These are phyloP conservation scores for Solea solea DNA, from an alignment of 2,113 vertebrate species.

Conservation along the genomic window DNA sequence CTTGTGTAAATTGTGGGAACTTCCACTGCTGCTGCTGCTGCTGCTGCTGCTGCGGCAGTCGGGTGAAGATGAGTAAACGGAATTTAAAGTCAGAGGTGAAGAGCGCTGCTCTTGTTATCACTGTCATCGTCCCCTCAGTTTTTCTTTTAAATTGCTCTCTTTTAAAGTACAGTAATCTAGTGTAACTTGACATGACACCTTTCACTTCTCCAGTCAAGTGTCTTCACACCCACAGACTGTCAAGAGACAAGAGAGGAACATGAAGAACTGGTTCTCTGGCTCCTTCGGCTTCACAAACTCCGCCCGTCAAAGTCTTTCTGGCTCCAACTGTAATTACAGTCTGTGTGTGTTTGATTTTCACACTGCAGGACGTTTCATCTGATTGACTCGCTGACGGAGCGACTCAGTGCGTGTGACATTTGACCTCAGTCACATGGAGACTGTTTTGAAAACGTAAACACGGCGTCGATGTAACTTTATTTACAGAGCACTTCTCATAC, in stretches of 20 bases:
- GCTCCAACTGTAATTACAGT: not conserved
- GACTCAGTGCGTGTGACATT: too few species aligned
- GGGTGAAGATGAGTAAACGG: too few species aligned
- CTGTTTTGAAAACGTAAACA: too few species aligned
- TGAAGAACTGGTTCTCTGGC: slow-evolving; percentile 10
- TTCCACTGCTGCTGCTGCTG: too few species aligned
- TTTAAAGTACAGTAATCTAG: not conserved
- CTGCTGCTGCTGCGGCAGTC: too few species aligned
- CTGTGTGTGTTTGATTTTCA: not conserved
- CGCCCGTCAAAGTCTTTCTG: not conserved
- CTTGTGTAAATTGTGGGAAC: too few species aligned
- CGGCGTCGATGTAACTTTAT: too few species aligned
- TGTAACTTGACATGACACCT: not conserved
- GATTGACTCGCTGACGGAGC: slow-evolving; percentile 29
- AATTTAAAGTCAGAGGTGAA: too few species aligned
- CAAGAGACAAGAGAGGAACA: not conserved
- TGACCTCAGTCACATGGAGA: too few species aligned
- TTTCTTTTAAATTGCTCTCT: not conserved
- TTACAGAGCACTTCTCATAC: too few species aligned
- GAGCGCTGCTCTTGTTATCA: too few species aligned
- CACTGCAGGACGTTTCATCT: not conserved
- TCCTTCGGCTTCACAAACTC: not conserved
- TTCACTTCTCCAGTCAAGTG: not conserved
- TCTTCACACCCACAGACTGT: not conserved
- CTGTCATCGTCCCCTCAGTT: too few species aligned